Evolutionary conservation across 2,797 vertebrate genomes (phyloP), one percentile per base, ranked within the genome.

Genomic region (Ambastaia sidthimunki): DNA sequence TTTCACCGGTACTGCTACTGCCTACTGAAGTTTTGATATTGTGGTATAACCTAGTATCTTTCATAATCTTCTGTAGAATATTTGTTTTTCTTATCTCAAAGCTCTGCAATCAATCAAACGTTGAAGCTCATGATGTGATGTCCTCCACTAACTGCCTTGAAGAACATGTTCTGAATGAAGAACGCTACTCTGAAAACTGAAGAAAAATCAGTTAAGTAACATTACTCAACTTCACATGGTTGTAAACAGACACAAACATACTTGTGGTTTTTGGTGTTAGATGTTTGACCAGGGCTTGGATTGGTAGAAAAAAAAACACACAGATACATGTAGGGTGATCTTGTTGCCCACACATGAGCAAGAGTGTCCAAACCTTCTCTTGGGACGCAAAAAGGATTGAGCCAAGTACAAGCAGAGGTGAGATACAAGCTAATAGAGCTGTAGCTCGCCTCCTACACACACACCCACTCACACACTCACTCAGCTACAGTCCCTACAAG

Each of bases 301-400:
- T 19, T 41, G 21, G 65, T 50, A 41, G 66, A 4, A 28, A 4
- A 48, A 18, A 70, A n/a, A 15, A 41, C 69, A 65, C 66, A 71
- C 71, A 74, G 2, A 44, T 37, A 50, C 34, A 25, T 34, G 55
- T 63, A 84, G 81, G 48, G 63, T 84, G 80, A 78, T 59, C 59
- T 44, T 44, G 79, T 41, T 54, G 47, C 68, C 75, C 69, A 79
- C 79, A 85, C 80, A 88, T 87, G 85, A 91, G 82, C 85, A 86
- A 89, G 84, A 87, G 79, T 52, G 41, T 59, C 74, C 86, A 87
- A 86, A 82, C 80, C 82, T 83, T 85, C 88, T 87, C 80, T 81
- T 54, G 75, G 86, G 88, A 87, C 83, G 87, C 88, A 86, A 85
- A 86, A 79, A 63, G 3, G 69, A 86, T 82, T 87, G 68, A 74